phyloP scores from a whole-genome alignment of 2,113 vertebrate species.

The Eretmochelys imbricata region DNA sequence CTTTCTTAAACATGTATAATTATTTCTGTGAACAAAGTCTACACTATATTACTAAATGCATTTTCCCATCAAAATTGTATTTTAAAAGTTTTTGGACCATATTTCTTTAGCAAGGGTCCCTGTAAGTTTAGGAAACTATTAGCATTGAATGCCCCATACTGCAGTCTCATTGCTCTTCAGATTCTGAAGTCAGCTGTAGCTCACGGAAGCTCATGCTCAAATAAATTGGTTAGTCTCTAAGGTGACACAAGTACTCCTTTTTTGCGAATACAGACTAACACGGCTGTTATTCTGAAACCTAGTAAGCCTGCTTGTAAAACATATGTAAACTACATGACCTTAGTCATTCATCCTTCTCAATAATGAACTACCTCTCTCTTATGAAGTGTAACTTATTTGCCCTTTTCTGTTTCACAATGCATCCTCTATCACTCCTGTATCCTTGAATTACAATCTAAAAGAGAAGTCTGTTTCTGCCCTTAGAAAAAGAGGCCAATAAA shows the following conservation, averaged over 20 bases:
- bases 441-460: background rate
- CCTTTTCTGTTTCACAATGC: background rate
- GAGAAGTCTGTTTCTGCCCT: background rate
- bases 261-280: no score
- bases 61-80: rapidly evolving
- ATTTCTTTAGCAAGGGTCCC: background rate
- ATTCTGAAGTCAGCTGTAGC: background rate
- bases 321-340: background rate
- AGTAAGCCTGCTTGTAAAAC: background rate
- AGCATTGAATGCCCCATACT: background rate
- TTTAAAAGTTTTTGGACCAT: rapidly evolving
- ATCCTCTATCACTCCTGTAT: background rate
- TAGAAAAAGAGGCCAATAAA: background rate
- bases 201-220: no score
- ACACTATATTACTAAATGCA: background rate
- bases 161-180: background rate
- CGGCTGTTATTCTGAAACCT: background rate
- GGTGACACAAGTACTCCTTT: no score
- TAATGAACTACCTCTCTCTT: background rate
- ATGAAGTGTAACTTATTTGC: background rate
- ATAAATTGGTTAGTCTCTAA: no score
- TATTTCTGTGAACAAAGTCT: background rate
- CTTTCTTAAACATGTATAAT: background rate
- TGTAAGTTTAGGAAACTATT: background rate
- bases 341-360: background rate